Evolutionary conservation across 2,888 invertebrate genomes (phyloP).

Genomic region (Epistrophella euchroma): DNA sequence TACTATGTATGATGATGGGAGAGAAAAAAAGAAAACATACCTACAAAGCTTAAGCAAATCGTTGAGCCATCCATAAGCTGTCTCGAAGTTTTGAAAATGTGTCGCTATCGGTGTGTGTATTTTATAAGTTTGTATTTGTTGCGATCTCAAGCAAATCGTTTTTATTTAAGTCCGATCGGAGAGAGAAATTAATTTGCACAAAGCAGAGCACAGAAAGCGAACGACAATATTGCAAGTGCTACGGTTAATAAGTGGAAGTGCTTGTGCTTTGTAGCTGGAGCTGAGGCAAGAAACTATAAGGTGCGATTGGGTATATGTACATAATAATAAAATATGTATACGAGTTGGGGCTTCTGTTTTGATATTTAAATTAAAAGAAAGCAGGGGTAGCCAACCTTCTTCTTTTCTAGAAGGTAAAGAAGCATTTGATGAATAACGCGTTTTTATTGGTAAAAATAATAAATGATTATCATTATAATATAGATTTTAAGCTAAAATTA

Average conservation of each 20-base stretch:
- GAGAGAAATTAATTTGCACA: constrained; percentile 20
- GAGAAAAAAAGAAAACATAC: constrained; percentile 5
- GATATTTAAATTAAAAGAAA: constrained; percentile 44
- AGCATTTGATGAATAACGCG: neutral
- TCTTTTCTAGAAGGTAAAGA: neutral
- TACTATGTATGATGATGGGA: neutral
- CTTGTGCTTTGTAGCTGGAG: constrained; percentile 3
- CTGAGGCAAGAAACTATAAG: constrained; percentile 14
- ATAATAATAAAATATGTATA: neutral
- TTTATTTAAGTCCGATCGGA: constrained; percentile 31
- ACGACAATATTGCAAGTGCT: constrained; percentile 30
- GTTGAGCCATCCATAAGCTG: constrained; percentile 28
- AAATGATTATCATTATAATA: too few relatives aligned
- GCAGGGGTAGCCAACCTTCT: constrained; percentile 29
- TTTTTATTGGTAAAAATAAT: neutral
- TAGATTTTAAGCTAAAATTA: too few relatives aligned
- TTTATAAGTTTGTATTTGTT: neutral
- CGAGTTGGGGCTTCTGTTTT: constrained; percentile 14
- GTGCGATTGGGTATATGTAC: neutral
- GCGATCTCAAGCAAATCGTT: constrained; percentile 32
- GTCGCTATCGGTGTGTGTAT: constrained; percentile 14
- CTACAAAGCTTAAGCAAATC: constrained; percentile 58
- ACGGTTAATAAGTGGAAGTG: constrained; percentile 17
- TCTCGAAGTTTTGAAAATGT: neutral
- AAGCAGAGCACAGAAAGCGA: constrained; percentile 30